Base-by-base conservation (phyloP, 2,797 vertebrate genomes). In the Gambelia wislizenii region DNA sequence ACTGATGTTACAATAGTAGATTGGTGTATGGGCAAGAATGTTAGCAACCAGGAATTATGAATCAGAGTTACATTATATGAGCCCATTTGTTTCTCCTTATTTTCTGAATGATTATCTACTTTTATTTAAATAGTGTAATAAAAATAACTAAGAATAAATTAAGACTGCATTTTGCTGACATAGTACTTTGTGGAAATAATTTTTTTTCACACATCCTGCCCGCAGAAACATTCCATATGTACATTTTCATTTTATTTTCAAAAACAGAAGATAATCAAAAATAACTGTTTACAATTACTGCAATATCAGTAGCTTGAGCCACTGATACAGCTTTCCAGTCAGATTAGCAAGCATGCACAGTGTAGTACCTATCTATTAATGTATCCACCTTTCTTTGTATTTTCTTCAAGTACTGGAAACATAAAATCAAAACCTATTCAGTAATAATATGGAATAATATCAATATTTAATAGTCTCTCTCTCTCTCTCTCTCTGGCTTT, bases 121-220 rank as follows among this genome's bases (percentile, higher is more conserved):
- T 74, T 74, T 74, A 85, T 85, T 85, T 39, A 59, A 85, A 75
- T 20, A 56, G 30, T 44, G 18, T 36, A 54, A 59, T 76, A 76
- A 85, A 70, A 85, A 56, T 44, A 85, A 54, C 42, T 75, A 64
- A 30, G 84, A 59, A 85, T 76, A 85, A 59, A 75, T 85, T 85
- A 59, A 85, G 42, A 56, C 33, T 61, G 1, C 33, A 10, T 33
- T 85, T 76, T 59, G 39, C 52, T 85, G 82, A 61, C 14, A 30
- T 54, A 74, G 12, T 39, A 42, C 39, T 44, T 44, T 61, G 16
- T 10, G 30, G 54, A 76, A 84, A 74, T 54, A 39, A 2, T 33
- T 76, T 61, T 56, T 30, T 30, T 59, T n/a, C 75, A 7, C 42
- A 16, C 4, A 33, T 67, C 64, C 27, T 67, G 30, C 30, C 64